A percentile compares a stretch with the other conserved stretches of the same genome.
Evolutionary conservation across 2,113 vertebrate genomes (phyloP).

Genomic region (Poecilia latipinna): DNA sequence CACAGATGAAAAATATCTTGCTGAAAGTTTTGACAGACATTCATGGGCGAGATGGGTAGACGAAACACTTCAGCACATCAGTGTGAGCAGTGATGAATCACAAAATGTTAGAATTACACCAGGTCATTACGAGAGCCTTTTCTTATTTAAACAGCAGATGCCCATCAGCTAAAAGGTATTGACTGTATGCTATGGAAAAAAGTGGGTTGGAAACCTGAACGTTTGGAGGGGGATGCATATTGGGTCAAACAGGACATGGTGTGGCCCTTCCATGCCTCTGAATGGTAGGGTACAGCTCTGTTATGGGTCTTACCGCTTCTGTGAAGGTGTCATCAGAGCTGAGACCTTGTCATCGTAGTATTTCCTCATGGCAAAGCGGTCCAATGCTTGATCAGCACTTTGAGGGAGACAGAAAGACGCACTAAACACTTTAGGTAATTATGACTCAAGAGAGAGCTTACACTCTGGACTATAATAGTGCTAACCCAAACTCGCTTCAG

Average conservation of each 20-base stretch:
- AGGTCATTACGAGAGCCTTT: constrained; percentile 37
- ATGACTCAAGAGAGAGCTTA: constrained; percentile 52
- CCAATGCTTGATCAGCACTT: constrained; percentile 96
- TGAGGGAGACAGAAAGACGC: constrained; percentile 54
- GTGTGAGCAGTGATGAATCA: constrained; percentile 32
- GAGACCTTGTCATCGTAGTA: constrained; percentile 98
- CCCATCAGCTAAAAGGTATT: constrained; percentile 3
- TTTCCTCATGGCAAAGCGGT: constrained; percentile 98
- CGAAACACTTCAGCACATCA: constrained; percentile 1
- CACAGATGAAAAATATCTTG: not conserved
- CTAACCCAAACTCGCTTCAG: constrained; percentile 48
- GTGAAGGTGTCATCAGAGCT: constrained; percentile 93
- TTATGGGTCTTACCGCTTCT: constrained; percentile 87
- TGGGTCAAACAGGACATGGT: not conserved
- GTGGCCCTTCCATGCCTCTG: constrained; percentile 8
- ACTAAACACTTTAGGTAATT: constrained; percentile 63
- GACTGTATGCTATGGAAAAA: constrained; percentile 25
- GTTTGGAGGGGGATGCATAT: constrained; percentile 19
- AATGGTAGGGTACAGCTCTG: constrained; percentile 45
- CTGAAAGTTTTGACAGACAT: constrained; percentile 14
- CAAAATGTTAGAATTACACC: constrained; percentile 33
- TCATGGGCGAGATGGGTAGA: not conserved
- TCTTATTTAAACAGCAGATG: constrained; percentile 31
- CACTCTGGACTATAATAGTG: constrained; percentile 46
- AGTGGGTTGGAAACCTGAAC: constrained; percentile 17